Percentiles rank a stretch among this genome's conserved stretches.
Evolutionary conservation across 2,797 vertebrate genomes (phyloP).

Genomic region (Labroides dimidiatus): DNA sequence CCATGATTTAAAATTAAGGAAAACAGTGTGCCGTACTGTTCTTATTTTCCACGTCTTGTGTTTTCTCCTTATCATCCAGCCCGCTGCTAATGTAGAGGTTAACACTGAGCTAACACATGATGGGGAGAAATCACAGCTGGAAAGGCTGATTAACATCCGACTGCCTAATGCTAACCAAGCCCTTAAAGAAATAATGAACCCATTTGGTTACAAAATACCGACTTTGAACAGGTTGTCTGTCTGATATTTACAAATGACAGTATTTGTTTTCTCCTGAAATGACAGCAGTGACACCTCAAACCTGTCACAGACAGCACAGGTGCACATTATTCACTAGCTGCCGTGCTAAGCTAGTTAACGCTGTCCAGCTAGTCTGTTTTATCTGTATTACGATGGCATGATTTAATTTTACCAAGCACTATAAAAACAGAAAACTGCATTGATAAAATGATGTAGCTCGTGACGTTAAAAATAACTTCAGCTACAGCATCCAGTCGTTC

Average conservation of each 20-base stretch:
- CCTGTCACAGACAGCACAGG: slow-evolving; percentile 52
- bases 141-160: slow-evolving; percentile 23
- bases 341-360: slow-evolving; percentile 36
- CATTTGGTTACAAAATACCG: not conserved
- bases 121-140: slow-evolving; percentile 26
- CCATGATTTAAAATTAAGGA: no score
- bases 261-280: slow-evolving; percentile 21
- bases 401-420: not conserved
- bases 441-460: slow-evolving; percentile 19
- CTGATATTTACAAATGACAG: not conserved
- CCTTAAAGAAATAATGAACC: not conserved
- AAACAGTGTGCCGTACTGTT: no score
- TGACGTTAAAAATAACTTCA: slow-evolving; percentile 46
- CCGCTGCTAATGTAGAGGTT: not conserved
- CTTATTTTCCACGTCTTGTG: not conserved
- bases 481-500: slow-evolving; percentile 41
- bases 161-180: slow-evolving; percentile 12
- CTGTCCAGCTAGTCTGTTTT: not conserved
- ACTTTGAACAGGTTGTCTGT: not conserved
- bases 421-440: not conserved
- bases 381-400: not conserved
- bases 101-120: not conserved
- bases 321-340: slow-evolving; percentile 53
- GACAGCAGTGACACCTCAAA: slow-evolving; percentile 33
- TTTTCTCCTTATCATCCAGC: not conserved